Base-by-base conservation (phyloP, 2,888 invertebrate genomes). In the Melieria crassipennis region DNA sequence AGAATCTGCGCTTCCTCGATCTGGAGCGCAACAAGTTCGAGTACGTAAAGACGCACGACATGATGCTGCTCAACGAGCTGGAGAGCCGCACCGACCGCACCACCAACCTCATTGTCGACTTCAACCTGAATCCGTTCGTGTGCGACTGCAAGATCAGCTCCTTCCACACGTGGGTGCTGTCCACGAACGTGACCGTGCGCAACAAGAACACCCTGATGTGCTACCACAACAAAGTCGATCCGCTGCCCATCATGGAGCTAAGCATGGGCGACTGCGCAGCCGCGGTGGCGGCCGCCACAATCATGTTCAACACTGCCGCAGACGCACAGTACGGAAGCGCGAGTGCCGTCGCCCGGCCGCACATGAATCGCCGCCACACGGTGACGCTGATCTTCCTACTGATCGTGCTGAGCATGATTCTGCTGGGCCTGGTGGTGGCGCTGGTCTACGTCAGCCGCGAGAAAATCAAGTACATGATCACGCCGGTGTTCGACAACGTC, bases 61-160 rank as follows among this genome's bases (percentile, higher is more conserved):
- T 91, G 75, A 87, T 87, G 11, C 80, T 87, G 11, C 87, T 93
- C 46, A 91, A 92, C 78, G 83, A 84, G 43, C 84, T 92, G 62
- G 88, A 89, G 11, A 85, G 87, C 52, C 77, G 78, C 0, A 82
- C 85, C 1, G 82, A 84, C 62, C 87, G 89, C 58, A 80, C 78
- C 1, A 80, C 79, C 3, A 87, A 88, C 75, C 85, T 92, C 46
- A 88, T 88, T 46, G 87, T 93, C 0, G 92, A 93, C 80, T 88
- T 93, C 30, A 87, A 88, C 62, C 86, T 88, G 2, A 94, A 94
- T 87, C 92, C 91, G 0, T 91, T 94, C 65, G 86, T 88, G n/a
- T 94, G 93, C 80, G 91, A 92, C 76, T 90, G 91, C 77, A 90
- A 89, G 73, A 87, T 91, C 43, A 88, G 89, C 74, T 87, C 88